These are phyloP conservation scores for Contarinia nasturtii DNA, from an alignment of 1,140 invertebrate species.

Conservation along the genomic window DNA sequence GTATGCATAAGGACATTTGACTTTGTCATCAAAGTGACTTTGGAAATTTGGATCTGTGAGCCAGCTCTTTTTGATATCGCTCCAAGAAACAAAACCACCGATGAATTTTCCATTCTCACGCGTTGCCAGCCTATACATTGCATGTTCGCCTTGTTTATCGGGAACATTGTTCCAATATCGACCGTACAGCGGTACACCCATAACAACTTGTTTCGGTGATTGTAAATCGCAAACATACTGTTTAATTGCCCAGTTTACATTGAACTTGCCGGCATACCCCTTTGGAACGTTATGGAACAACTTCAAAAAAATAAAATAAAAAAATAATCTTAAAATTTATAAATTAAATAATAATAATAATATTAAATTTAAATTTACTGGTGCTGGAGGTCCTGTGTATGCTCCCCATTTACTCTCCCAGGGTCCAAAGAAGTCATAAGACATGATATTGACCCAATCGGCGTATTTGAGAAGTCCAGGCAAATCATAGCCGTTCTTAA, in stretches of 20 bases:
- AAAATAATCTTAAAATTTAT: no score
- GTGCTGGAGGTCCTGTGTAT: neutral
- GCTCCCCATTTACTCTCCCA: neutral
- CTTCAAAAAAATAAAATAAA: no score
- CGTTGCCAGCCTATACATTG: neutral
- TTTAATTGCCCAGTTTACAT: neutral
- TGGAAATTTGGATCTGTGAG: neutral
- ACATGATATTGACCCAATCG: neutral
- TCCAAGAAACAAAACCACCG: neutral
- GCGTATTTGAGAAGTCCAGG: neutral
- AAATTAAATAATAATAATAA: no score
- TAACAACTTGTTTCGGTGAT: neutral
- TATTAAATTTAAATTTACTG: no score
- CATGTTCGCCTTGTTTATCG: neutral
- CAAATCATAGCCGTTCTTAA: neutral
- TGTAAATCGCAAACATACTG: neutral
- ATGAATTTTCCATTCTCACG: neutral
- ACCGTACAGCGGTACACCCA: neutral
- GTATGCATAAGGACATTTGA: neutral
- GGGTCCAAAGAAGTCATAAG: neutral
- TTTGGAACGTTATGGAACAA: neutral
- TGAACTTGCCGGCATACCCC: neutral
- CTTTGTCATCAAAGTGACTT: neutral
- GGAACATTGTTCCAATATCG: neutral
- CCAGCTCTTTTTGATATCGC: neutral